A percentile compares a stretch with the other conserved stretches of the same genome.
phyloP scores from a whole-genome alignment of 2,888 invertebrate species.

The Ephialtes manifestator region DNA sequence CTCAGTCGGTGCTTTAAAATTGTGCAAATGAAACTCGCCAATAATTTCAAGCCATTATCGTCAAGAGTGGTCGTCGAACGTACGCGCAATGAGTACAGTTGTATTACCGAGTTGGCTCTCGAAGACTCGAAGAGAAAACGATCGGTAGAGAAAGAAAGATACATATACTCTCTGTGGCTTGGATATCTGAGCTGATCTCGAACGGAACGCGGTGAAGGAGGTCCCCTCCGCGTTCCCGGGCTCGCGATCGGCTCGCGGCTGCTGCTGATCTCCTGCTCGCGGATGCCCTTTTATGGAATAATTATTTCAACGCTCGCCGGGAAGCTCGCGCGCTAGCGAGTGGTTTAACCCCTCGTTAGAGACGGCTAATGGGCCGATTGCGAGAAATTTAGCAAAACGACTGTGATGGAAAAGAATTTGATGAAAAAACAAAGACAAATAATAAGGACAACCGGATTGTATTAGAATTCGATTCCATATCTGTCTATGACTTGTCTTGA shows the following conservation, averaged over 20 bases:
- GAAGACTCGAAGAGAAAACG: constrained; percentile 48
- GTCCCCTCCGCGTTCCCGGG: constrained; percentile 48
- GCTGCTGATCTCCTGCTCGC: constrained; percentile 34
- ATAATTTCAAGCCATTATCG: constrained; percentile 46
- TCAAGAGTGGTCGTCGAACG: constrained; percentile 27
- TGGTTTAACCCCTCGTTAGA: constrained; percentile 70
- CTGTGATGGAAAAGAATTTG: constrained; percentile 40
- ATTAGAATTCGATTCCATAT: constrained; percentile 41
- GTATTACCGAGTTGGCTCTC: constrained; percentile 23
- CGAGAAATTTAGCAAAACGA: constrained; percentile 60
- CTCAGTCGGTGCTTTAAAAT: constrained; percentile 24
- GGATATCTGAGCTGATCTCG: constrained; percentile 47
- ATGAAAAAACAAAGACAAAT: constrained; percentile 7
- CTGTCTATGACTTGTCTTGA: not conserved
- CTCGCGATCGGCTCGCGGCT: constrained; percentile 52
- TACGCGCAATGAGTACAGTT: constrained; percentile 31
- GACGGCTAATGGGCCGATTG: constrained; percentile 67
- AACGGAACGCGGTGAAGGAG: constrained; percentile 60
- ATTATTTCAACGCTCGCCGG: constrained; percentile 77
- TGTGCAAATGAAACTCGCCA: constrained; percentile 36
- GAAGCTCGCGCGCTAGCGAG: constrained; percentile 36
- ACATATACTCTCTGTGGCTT: not conserved
- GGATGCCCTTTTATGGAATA: constrained; percentile 76
- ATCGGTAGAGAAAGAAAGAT: not conserved
- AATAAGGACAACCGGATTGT: constrained; percentile 32